Base-by-base conservation (phyloP, 2,888 invertebrate genomes). In the Tachystola acroxantha region DNA sequence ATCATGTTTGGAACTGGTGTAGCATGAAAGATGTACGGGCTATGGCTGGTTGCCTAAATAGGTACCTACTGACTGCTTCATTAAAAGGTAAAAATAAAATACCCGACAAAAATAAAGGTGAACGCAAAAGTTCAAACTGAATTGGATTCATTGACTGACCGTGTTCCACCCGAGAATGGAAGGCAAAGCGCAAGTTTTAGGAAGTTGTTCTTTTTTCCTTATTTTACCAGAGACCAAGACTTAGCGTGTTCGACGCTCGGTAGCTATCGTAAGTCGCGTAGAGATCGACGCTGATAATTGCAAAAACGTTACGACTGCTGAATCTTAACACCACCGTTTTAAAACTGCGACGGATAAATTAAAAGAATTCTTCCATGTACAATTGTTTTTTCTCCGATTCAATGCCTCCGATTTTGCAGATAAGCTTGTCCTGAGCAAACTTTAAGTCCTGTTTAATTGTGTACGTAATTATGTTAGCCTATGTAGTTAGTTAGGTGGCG, bases 281-380 rank as follows among this genome's bases (percentile, higher is more conserved):
- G 64, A 78, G 79, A 80, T 79, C 76, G 61, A 59, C 64, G 53
- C 73, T 57, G 81, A 81, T 81, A 81, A 81, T 77, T 78, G 73
- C 77, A 78, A 73, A 74, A 79, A 75, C 70, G 67, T 74, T 74
- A 69, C 78, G 75, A 77, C 71, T 66, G 65, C 64, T 74, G 79
- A 78, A 77, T 80, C 75, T 75, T 78, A 84, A 82, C 82, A 79
- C 74, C 75, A 79, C 74, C 75, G 80, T 77, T 82, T 81, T 80
- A 78, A 81, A 81, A 78, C 74, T 69, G 69, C 70, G 68, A 74
- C 65, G 75, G 78, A 78, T 82, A 82, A 82, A 82, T 84, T 82
- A 84, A 84, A 81, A 73, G 79, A 78, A 75, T 74, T 57, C 72
- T 61, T 64, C 55, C 63, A 59, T 43, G 56, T 56, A 47, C 66